Percentiles rank a stretch among this genome's conserved stretches.
phyloP scores from a whole-genome alignment of 1,140 invertebrate species.

The Zaprionus africanus region DNA sequence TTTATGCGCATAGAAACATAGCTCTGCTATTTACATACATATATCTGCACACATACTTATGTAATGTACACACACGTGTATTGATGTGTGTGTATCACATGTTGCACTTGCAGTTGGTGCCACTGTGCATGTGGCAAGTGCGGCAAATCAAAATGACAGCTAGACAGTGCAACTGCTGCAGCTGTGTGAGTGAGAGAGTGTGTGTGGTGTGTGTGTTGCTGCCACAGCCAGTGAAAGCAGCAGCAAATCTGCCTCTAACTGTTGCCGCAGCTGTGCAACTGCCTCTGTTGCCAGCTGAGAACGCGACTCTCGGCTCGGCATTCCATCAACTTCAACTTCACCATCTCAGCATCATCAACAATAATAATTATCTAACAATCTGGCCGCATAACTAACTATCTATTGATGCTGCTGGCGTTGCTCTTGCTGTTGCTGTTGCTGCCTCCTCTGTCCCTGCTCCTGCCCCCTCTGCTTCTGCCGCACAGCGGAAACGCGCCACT shows the following conservation, averaged over 20 bases:
- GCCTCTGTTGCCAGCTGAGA: constrained; percentile 32
- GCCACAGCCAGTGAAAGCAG: constrained; percentile 55
- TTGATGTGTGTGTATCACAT: neutral
- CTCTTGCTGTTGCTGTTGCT: constrained; percentile 12
- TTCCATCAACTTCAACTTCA: constrained; percentile 32
- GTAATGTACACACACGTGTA: neutral
- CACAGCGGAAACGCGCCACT: constrained; percentile 49
- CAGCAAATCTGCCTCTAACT: constrained; percentile 39
- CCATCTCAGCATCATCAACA: constrained; percentile 37
- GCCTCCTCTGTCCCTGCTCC: neutral
- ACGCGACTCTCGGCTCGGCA: constrained; percentile 22
- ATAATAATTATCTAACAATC: constrained; percentile 65
- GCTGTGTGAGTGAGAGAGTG: constrained; percentile 18
- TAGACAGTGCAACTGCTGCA: constrained; percentile 47
- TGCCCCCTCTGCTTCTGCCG: constrained; percentile 4
- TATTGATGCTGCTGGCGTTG: constrained; percentile 25
- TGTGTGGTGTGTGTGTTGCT: constrained; percentile 27
- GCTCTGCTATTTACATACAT: too few species aligned
- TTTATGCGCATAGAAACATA: neutral
- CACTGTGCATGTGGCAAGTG: constrained; percentile 56
- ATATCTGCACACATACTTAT: too few species aligned
- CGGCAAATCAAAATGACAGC: constrained; percentile 76
- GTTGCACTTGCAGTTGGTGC: constrained; percentile 16
- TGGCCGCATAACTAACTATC: constrained; percentile 47
- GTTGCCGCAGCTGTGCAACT: neutral